These are phyloP conservation scores for Oncorhynchus masou DNA, from an alignment of 2,113 vertebrate species.

Conservation along the genomic window DNA sequence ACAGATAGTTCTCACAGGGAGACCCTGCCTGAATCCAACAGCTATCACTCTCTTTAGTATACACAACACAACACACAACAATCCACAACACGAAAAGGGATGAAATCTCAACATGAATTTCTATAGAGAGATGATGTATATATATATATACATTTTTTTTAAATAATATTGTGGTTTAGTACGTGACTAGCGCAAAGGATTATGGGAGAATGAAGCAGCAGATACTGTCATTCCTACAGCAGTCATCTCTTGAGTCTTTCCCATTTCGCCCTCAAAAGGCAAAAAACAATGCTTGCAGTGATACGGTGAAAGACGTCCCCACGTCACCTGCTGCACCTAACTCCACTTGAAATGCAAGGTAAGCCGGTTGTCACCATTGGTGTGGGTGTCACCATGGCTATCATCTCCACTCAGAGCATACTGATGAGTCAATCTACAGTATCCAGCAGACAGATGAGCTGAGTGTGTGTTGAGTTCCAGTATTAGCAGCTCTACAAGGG, in stretches of 20 bases:
- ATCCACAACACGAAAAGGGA: no score
- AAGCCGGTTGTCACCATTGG: neutral
- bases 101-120: no score
- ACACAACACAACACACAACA: no score
- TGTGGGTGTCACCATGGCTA: neutral
- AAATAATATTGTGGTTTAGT: no score
- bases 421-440: conserved; percentile 47
- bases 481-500: conserved; percentile 53
- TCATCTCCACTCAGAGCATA: conserved; percentile 29
- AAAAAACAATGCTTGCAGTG: neutral
- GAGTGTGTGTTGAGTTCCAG: conserved; percentile 34
- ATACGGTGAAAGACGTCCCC: neutral
- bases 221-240: neutral
- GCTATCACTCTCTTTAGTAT: no score
- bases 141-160: no score
- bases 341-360: no score
- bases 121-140: no score
- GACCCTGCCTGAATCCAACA: neutral
- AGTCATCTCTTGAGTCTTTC: no score
- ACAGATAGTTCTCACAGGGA: neutral
- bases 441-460: conserved; percentile 39
- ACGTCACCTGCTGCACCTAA: conserved; percentile 1
- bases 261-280: neutral
- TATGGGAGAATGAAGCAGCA: neutral
- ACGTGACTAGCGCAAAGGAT: no score